Conservation (phyloP, 1,140 invertebrate species). For the Muscidifurax raptorellus region DNA sequence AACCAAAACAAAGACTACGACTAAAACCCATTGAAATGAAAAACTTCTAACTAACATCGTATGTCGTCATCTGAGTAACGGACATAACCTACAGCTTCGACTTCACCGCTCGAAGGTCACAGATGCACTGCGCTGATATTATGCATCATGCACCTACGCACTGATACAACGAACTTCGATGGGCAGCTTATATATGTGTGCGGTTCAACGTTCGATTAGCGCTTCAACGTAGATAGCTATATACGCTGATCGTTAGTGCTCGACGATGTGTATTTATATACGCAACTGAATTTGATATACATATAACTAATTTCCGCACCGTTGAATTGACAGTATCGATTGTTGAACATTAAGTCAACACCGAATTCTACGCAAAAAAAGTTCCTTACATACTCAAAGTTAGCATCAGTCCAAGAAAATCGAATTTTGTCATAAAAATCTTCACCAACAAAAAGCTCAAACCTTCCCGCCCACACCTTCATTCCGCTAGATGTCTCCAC, state of each 20-base stretch:
- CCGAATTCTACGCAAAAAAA: too few relatives aligned
- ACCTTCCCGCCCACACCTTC: neutral
- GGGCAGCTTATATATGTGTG: too few relatives aligned
- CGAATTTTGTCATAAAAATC: too few relatives aligned
- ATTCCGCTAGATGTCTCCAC: too few relatives aligned
- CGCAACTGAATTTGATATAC: neutral
- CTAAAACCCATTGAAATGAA: conserved; percentile 67
- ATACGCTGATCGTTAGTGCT: neutral
- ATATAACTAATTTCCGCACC: neutral
- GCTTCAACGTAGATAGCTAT: too few relatives aligned
- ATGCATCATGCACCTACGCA: neutral
- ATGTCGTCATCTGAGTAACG: conserved; percentile 32
- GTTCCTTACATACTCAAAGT: too few relatives aligned
- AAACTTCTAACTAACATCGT: conserved; percentile 70
- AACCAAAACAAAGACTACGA: conserved; percentile 62
- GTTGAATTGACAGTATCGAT: too few relatives aligned
- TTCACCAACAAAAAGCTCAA: neutral
- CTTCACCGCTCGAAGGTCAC: neutral
- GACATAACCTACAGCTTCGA: conserved; percentile 53
- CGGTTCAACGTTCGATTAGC: neutral
- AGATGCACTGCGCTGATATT: neutral
- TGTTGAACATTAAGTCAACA: too few relatives aligned
- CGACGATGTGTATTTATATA: too few relatives aligned
- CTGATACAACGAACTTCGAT: neutral
- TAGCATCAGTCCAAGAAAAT: too few relatives aligned